Conservation (phyloP, 2,797 vertebrate genomes). For the Parambassis ranga region DNA sequence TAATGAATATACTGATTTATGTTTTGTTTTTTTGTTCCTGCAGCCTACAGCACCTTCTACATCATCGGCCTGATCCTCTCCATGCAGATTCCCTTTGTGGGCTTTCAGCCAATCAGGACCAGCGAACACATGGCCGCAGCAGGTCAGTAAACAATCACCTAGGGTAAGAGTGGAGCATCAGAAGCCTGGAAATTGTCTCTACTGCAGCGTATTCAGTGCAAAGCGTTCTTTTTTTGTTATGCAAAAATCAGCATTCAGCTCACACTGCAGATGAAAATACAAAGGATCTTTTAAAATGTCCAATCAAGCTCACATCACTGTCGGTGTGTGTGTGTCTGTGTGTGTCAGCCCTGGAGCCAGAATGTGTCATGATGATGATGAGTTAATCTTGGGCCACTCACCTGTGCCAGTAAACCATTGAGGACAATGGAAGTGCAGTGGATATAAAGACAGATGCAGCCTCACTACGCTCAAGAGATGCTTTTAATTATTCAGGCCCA, state of each 20-base stretch:
- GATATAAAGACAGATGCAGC: background rate
- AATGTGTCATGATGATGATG: background rate
- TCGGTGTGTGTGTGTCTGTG: too few relatives aligned
- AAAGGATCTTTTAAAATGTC: too few relatives aligned
- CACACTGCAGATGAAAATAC: background rate
- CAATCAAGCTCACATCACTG: too few relatives aligned
- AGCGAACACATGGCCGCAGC: conserved; percentile 97
- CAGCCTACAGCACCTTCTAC: conserved; percentile 97
- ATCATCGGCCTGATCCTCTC: conserved; percentile 94
- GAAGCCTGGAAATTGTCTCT: background rate
- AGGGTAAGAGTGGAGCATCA: background rate
- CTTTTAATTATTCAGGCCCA: background rate
- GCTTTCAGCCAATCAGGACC: conserved; percentile 97
- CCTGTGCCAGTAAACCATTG: background rate
- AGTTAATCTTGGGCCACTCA: background rate
- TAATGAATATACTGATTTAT: too few relatives aligned
- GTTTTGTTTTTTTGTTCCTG: conserved; percentile 18
- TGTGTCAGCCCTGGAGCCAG: background rate
- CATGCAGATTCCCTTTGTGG: conserved; percentile 98
- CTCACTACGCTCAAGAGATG: background rate
- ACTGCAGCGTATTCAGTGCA: background rate
- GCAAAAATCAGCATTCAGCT: background rate
- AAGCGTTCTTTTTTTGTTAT: background rate
- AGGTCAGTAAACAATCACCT: conserved; percentile 74
- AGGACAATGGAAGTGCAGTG: background rate